phyloP scores from a whole-genome alignment of 2,113 vertebrate species.

The Podarcis cretensis region DNA sequence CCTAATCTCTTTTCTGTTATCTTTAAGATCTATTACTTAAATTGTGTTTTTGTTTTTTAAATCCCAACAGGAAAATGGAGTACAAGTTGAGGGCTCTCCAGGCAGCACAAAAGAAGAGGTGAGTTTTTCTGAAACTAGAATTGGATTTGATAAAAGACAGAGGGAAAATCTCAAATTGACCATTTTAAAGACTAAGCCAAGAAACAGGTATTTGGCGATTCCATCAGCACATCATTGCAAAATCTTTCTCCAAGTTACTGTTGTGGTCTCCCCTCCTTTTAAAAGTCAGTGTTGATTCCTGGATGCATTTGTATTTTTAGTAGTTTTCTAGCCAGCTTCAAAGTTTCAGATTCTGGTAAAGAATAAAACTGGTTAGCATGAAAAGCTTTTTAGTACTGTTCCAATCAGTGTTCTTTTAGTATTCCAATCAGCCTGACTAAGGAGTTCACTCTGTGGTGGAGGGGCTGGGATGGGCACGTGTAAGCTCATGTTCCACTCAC shows the following conservation, averaged over 20 bases:
- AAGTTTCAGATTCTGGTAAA: neutral
- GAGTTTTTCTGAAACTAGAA: neutral
- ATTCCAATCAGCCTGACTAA: too few species aligned
- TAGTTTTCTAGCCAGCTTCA: neutral
- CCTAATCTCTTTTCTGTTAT: neutral
- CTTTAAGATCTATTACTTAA: neutral
- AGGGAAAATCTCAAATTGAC: neutral
- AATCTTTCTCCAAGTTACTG: neutral
- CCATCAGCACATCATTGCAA: neutral
- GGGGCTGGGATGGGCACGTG: too few species aligned
- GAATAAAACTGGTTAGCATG: neutral
- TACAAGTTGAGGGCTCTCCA: neutral
- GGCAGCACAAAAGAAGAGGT: slow-evolving; percentile 22
- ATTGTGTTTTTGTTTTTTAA: neutral
- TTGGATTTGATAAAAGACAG: neutral
- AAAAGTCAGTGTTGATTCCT: neutral
- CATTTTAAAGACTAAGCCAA: neutral
- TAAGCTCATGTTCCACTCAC: too few species aligned
- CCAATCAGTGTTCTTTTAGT: too few species aligned
- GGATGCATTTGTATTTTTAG: neutral
- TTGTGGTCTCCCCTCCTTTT: neutral
- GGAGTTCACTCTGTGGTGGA: too few species aligned
- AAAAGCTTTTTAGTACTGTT: too few species aligned
- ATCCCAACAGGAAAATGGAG: slow-evolving; percentile 25
- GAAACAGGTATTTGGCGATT: neutral